Base-by-base conservation (phyloP, 2,888 invertebrate species). In the Drosophila nigricruria region DNA sequence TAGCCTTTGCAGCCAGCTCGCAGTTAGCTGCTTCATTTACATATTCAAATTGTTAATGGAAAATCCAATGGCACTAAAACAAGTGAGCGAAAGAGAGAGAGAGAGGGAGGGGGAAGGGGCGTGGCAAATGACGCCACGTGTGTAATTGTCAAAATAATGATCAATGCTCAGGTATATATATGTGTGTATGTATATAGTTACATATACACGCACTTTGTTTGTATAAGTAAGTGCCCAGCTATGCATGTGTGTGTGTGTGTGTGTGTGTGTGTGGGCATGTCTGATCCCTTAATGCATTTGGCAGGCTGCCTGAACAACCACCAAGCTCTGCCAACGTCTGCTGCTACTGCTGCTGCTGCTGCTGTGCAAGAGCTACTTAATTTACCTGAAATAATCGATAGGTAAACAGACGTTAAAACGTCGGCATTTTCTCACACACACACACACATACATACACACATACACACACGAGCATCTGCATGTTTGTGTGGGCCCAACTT, bases 311-410 rank as follows among this genome's bases (percentile, higher is more conserved):
- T 66, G 69, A 69, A 69, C 68, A 62, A 71, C 84, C 85, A 80
- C 70, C 86, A 79, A 71, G 65, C 79, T 72, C 73, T 42, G 50
- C 60, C 53, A 58, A 53, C 66, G 49, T 68, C 50, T 61, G 42
- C 38, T 62, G 27, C 23, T 49, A 16, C 47, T 49, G 50, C 34
- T n/a, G n/a, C n/a, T 57, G 47, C 52, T 54, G 56, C 63, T 50
- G 50, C 65, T 77, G 73, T 57, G 75, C 74, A 67, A 73, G 70
- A 87, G 90, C 90, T 90, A 90, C 90, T 90, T 90, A 90, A 90
- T 90, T 90, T 90, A 90, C 90, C 90, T 89, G 90, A 90, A 90
- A 89, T 90, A 90, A 90, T 90, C 90, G 90, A 90, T 89, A 77
- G 83, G 87, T 87, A 90, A 90, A 90, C 90, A 90, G 79, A 88